These are phyloP conservation scores for Dryoscopus gambensis DNA, from an alignment of 2,113 vertebrate species.

Conservation along the genomic window DNA sequence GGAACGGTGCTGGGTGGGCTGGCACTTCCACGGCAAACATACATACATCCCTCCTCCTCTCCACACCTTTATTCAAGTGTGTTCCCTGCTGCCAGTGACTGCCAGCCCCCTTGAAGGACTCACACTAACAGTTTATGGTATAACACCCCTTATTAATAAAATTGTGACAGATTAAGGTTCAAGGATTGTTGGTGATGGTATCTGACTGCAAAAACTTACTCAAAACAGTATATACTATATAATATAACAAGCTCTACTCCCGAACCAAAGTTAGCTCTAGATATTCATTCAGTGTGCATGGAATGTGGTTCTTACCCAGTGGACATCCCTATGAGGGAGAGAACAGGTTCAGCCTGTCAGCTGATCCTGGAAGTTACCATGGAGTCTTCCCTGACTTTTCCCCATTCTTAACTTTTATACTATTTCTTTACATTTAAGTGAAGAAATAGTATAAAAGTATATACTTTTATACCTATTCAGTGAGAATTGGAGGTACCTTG, in stretches of 20 bases:
- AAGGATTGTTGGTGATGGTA: not conserved
- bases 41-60: not conserved
- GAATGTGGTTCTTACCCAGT: not conserved
- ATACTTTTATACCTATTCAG: not conserved
- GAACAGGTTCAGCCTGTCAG: not conserved
- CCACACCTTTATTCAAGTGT: not conserved
- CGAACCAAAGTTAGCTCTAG: rapidly evolving
- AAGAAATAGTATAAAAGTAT: not conserved
- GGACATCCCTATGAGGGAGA: not conserved
- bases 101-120: not conserved
- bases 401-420: not conserved
- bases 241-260: not conserved
- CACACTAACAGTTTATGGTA: not conserved
- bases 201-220: not conserved
- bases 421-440: not conserved
- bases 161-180: not conserved
- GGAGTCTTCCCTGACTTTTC: not conserved
- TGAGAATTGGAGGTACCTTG: not conserved
- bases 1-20: rapidly evolving
- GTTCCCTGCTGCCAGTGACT: not conserved
- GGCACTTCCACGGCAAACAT: no score
- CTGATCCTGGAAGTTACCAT: rapidly evolving
- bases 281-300: not conserved
- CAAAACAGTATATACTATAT: not conserved
- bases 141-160: not conserved